Evolutionary conservation across 30 jellyfish, hydroid and myxozoan genomes (phyloP), one percentile per base, ranked within the genome.

Genomic region (Hydra vulgaris): DNA sequence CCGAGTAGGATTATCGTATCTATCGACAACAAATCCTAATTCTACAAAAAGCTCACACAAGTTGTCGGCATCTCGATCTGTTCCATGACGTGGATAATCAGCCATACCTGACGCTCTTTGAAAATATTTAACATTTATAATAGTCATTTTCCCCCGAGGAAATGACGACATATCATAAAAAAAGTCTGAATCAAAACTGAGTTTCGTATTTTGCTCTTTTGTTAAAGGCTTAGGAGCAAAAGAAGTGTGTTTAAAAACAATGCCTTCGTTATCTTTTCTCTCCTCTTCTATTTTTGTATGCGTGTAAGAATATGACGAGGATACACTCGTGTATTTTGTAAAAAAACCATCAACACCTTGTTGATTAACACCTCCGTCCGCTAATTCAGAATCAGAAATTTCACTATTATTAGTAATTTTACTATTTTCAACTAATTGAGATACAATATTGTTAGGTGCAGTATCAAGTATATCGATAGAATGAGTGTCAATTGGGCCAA

Each of bases 31-130:
- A 53, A 80, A 80, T 7, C 87, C 87, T 8, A 67, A 70, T 4
- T 80, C 72, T 70, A 80, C 40, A n/a, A 80, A 80, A 22, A 52
- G 23, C 3, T 68, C n/a, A 55, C 83, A 66, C 15, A 80, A 22
- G 25, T 82, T 68, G 18, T 80, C 83, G 21, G 84, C 83, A 53
- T 80, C 87, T 21, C 40, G 27, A 52, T 80, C 83, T 8, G 87
- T 80, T 21, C 87, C 87, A 26, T 67, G 83, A 16, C 87, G 87
- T 16, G 85, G 85, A 78, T 78, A 78, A 19, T 80, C 87, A 67
- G 84, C 69, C 83, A 80, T 66, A 26, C 84, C 83, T 18, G 72
- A 21, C 17, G 87, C 21, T 54, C 71, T 80, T 53, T 66, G 83
- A 24, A 80, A 80, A 0, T 18, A 15, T 82, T 80, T 70, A 18